These are phyloP conservation scores for Heliconius charithonia DNA, from an alignment of 2,888 invertebrate genomes.

Conservation along the genomic window DNA sequence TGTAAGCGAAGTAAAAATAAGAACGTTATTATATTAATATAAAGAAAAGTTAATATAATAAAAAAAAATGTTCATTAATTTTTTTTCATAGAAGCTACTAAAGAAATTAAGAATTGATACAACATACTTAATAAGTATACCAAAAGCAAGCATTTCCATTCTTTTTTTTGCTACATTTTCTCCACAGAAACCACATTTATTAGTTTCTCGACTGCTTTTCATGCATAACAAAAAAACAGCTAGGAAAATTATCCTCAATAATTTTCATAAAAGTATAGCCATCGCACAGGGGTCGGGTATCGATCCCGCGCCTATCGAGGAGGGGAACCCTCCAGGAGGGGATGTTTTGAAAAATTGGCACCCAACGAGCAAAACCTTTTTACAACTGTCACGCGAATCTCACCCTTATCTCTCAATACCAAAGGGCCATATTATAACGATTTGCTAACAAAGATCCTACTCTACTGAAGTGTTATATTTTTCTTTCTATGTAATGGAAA, in stretches of 20 bases:
- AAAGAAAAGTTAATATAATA: no score
- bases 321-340: conserved; percentile 70
- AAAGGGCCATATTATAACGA: conserved; percentile 39
- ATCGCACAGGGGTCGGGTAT: conserved; percentile 73
- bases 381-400: conserved; percentile 47
- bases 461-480: conserved; percentile 39
- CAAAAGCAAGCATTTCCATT: not conserved
- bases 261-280: conserved; percentile 62
- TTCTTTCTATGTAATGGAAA: conserved; percentile 35
- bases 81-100: not conserved
- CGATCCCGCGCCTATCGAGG: conserved; percentile 78
- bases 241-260: conserved; percentile 43
- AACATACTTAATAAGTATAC: not conserved
- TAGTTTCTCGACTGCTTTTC: not conserved
- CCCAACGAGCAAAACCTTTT: conserved; percentile 64
- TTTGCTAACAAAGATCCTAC: conserved; percentile 33
- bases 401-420: conserved; percentile 41
- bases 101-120: not conserved
- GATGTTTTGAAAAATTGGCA: conserved; percentile 83
- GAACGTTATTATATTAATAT: no score
- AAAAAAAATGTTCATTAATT: not conserved
- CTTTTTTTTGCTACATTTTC: not conserved
- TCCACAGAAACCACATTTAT: not conserved
- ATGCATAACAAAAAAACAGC: conserved; percentile 12
- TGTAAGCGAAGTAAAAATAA: not conserved